Base-by-base conservation (phyloP, 2,113 vertebrate genomes). In the Scatophagus argus region DNA sequence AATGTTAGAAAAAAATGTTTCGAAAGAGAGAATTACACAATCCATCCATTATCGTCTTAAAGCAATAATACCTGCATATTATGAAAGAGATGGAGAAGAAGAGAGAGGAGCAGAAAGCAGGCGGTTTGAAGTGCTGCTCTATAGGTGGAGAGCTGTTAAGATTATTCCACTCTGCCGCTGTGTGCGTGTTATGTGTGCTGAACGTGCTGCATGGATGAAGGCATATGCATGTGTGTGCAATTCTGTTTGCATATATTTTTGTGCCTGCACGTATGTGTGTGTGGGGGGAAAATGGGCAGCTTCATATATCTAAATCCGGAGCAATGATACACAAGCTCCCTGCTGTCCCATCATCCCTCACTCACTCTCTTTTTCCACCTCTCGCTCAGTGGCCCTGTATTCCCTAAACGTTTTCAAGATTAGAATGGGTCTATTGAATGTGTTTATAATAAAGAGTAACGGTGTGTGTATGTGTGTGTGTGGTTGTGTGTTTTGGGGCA, bases 251-350 rank as follows among this genome's bases (percentile, higher is more conserved):
- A 39, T 47, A 1, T 59, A 61, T 58, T 64, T 56, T 8, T 47
- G n/a, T 14, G n/a, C 16, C 5, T 58, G 54, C 41, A 25, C 7
- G 5, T 60, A 14, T 23, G 6, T 78, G 43, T 71, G 25, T 52
- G 55, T 59, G 29, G 60, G 38, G 23, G 61, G 43, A 38, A 71
- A 70, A 61, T 36, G 34, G 38, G 17, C 21, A 0, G 69, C 69
- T 41, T 77, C 49, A 56, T 64, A 61, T 70, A 77, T 87, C 76
- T 72, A 66, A 79, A 59, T 81, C 63, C 59, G 64, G 29, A n/a
- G 64, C 59, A 63, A 52, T 83, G 66, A 83, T 64, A 71, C 43
- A 70, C 73, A 9, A 55, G 60, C 59, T 81, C 21, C 62, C 68
- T 41, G 29, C 60, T 46, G n/a, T 70, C 56, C 46, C 58, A 66